Conservation (phyloP, 2,113 vertebrate species). For the Leiothrix lutea region DNA sequence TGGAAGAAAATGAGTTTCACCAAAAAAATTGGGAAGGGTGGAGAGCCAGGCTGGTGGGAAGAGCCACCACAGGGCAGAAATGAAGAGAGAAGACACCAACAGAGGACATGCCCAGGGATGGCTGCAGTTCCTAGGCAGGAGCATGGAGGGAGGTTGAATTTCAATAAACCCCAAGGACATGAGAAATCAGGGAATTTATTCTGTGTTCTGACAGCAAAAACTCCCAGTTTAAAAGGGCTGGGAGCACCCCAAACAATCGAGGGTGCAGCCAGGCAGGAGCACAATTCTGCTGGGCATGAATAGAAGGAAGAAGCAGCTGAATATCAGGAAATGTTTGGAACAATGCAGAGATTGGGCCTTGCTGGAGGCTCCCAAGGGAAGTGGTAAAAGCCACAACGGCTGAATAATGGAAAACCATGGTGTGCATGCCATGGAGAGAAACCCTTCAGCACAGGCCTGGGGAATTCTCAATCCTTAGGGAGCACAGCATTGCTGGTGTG, state of each 20-base stretch:
- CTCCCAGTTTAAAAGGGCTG: not conserved
- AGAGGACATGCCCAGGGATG: not conserved
- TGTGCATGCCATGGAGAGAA: not conserved
- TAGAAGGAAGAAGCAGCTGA: constrained; percentile 60
- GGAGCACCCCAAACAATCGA: constrained; percentile 19
- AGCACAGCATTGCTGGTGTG: fast-evolving
- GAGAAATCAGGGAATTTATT: not conserved
- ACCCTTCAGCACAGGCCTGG: not conserved
- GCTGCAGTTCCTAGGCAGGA: not conserved
- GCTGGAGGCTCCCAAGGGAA: not conserved
- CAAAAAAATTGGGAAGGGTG: not conserved
- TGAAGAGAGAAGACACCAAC: not conserved
- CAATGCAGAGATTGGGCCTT: not conserved
- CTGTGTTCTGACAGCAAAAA: not conserved
- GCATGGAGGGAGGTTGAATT: not conserved
- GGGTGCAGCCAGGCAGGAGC: not conserved
- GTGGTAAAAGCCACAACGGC: not conserved
- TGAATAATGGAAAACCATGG: not conserved
- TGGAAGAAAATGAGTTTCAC: too few species aligned
- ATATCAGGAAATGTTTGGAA: constrained; percentile 48
- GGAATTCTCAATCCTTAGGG: not conserved
- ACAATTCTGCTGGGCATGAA: constrained; percentile 38
- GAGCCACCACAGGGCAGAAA: not conserved
- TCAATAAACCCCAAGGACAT: not conserved
- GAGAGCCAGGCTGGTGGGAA: not conserved